These are phyloP conservation scores for Oryctolagus cuniculus DNA, from an alignment of 2,113 vertebrate genomes.

Conservation along the genomic window mOryCun1.1 NC_091450.1:56989501-56990000, in stretches of 20 bases:
- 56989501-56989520: conserved; percentile 44
- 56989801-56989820: conserved; percentile 43
- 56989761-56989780: conserved; percentile 67
- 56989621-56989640: not conserved
- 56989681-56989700: not conserved
- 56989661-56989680: not conserved
- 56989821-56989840: conserved; percentile 35
- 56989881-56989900: conserved; percentile 51
- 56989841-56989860: conserved; percentile 63
- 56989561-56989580: conserved; percentile 10
- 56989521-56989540: not conserved
- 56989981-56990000: no score
- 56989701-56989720: conserved; percentile 9
- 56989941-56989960: not conserved
- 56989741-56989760: conserved; percentile 58
- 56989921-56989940: conserved; percentile 27
- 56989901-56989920: not conserved
- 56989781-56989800: conserved; percentile 47
- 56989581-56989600: not conserved
- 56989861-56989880: conserved; percentile 66
- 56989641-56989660: not conserved
- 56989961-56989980: no score
- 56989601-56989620: conserved; percentile 45
- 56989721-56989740: conserved; percentile 32
- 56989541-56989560: not conserved